Conservation (phyloP, 2,113 vertebrate species). For the Nasalis larvatus region DNA sequence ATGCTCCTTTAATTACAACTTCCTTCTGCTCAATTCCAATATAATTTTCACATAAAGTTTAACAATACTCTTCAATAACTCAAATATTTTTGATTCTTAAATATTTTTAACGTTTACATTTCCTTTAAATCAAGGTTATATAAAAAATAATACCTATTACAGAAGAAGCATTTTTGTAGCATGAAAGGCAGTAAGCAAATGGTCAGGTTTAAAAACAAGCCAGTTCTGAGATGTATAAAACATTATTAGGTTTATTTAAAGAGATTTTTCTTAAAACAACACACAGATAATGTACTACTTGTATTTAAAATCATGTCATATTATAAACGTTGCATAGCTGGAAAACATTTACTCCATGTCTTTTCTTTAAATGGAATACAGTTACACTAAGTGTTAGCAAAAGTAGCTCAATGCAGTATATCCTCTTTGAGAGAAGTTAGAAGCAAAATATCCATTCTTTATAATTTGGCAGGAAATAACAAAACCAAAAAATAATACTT, state of each 20-base stretch:
- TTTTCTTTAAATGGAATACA: conserved; percentile 54
- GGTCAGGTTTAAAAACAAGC: conserved; percentile 50
- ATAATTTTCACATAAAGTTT: conserved; percentile 55
- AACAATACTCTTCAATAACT: background rate
- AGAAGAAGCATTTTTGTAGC: background rate
- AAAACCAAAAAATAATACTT: conserved; percentile 64
- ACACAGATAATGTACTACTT: conserved; percentile 49
- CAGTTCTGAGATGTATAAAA: conserved; percentile 41
- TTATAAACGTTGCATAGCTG: conserved; percentile 73
- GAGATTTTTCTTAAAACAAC: conserved; percentile 58
- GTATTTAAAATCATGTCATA: conserved; percentile 63
- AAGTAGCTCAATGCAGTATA: conserved; percentile 13
- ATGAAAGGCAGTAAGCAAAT: conserved; percentile 43
- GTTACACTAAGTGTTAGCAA: conserved; percentile 65
- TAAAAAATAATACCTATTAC: conserved; percentile 27
- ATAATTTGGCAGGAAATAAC: conserved; percentile 69
- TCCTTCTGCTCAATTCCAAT: background rate
- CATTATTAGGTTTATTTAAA: conserved; percentile 61
- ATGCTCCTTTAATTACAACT: conserved; percentile 42
- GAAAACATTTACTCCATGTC: background rate
- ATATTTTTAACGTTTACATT: background rate
- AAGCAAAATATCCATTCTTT: conserved; percentile 70
- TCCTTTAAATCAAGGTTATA: background rate
- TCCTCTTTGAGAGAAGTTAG: conserved; percentile 27
- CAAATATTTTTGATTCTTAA: background rate